Evolutionary conservation across 2,888 invertebrate genomes (phyloP).

Genomic region (Podabrus alpinus): DNA sequence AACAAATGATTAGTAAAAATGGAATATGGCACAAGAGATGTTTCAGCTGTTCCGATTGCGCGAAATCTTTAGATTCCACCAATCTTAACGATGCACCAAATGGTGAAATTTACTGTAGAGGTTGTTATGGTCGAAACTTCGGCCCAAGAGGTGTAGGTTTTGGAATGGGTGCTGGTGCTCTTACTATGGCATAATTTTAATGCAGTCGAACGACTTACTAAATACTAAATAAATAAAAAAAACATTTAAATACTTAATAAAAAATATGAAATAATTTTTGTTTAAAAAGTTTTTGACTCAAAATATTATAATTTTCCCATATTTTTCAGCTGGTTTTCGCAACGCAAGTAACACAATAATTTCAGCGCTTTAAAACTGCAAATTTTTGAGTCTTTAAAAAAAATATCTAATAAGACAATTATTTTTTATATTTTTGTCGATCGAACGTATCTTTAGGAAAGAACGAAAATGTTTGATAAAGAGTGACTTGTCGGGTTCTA

Average conservation of each 20-base stretch:
- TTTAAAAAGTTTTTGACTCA: background rate
- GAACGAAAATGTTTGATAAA: conserved; percentile 13
- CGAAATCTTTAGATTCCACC: conserved; percentile 85
- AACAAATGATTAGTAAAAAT: conserved; percentile 95
- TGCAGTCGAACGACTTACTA: conserved; percentile 36
- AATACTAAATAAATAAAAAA: conserved; percentile 14
- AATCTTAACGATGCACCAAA: conserved; percentile 90
- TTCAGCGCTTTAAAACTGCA: conserved; percentile 11
- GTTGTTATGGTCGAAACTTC: conserved; percentile 85
- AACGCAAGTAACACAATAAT: background rate
- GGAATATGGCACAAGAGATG: conserved; percentile 89
- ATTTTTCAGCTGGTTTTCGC: background rate
- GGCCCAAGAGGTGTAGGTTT: conserved; percentile 90
- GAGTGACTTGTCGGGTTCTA: conserved; percentile 23
- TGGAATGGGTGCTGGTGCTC: conserved; percentile 88
- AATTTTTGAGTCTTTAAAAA: conserved; percentile 12
- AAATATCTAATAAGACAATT: background rate
- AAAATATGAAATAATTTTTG: conserved; percentile 3
- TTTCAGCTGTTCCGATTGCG: conserved; percentile 89
- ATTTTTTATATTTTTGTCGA: conserved; percentile 17
- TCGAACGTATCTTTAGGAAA: conserved; percentile 16
- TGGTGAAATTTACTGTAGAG: conserved; percentile 90
- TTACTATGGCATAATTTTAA: conserved; percentile 76
- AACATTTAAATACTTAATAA: conserved; percentile 21
- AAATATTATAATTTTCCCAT: background rate